A percentile compares a stretch with the other conserved stretches of the same genome.
Conservation (phyloP, 2,797 vertebrate genomes). For the Coregonus sp. region DNA sequence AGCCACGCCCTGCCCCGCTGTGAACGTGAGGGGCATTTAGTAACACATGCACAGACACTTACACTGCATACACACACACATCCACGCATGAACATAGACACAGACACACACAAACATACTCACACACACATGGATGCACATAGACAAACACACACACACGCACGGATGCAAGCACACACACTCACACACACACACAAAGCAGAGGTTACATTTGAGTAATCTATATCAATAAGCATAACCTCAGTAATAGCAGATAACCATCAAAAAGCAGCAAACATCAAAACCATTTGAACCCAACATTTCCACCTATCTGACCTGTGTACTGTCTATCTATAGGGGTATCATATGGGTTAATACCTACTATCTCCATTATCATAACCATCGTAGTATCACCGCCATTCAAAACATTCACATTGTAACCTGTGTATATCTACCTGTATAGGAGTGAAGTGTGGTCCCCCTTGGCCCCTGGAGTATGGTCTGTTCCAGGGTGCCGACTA, state of each 20-base stretch:
- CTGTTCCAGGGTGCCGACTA: conserved; percentile 85
- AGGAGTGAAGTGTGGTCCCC: conserved; percentile 91
- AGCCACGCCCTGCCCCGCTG: conserved; percentile 87
- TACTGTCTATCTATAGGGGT: background rate
- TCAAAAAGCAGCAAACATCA: too few relatives aligned
- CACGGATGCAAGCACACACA: background rate
- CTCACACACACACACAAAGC: background rate
- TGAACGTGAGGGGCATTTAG: conserved; percentile 84
- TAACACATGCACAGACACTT: background rate
- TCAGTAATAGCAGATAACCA: background rate
- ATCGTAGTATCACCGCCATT: background rate
- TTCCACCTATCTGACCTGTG: background rate
- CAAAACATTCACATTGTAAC: background rate
- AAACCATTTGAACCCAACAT: too few relatives aligned
- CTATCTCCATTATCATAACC: background rate
- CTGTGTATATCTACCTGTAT: conserved; percentile 31
- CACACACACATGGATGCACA: background rate
- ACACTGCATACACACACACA: conserved; percentile 1
- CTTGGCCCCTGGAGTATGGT: conserved; percentile 87
- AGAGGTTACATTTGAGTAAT: background rate
- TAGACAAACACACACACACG: conserved; percentile 11
- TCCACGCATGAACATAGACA: background rate
- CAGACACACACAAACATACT: too few relatives aligned
- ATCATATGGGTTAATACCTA: background rate
- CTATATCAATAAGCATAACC: background rate